Conservation (phyloP, 1,140 invertebrate species). For the Eueides isabella region DNA sequence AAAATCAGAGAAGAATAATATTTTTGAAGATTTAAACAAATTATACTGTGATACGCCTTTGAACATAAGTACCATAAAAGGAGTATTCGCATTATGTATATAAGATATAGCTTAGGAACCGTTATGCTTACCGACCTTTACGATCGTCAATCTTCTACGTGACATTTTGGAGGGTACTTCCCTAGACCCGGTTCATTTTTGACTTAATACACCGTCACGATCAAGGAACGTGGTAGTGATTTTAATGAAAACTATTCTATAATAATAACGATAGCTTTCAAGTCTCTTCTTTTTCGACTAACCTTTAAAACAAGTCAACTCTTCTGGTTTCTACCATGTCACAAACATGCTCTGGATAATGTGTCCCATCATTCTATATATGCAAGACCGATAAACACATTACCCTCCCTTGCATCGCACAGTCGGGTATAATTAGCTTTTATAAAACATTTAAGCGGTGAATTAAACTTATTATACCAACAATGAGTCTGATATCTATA, state of each 20-base stretch:
- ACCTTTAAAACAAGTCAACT: neutral
- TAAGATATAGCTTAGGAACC: constrained; percentile 12
- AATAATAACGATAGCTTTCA: neutral
- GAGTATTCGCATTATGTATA: neutral
- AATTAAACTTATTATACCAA: constrained; percentile 2
- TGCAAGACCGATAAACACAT: too few species aligned
- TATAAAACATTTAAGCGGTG: neutral
- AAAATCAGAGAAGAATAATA: neutral
- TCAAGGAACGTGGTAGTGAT: constrained; percentile 19
- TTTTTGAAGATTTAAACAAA: neutral
- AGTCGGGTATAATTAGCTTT: neutral
- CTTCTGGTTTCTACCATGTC: too few species aligned
- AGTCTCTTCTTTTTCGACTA: too few species aligned
- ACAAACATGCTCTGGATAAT: too few species aligned
- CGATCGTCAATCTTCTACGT: constrained; percentile 48
- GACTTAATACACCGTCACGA: constrained; percentile 42
- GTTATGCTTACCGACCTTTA: constrained; percentile 29
- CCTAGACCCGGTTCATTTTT: constrained; percentile 37
- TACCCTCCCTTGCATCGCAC: too few species aligned
- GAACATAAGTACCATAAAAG: constrained; percentile 11
- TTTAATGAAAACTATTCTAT: constrained; percentile 14
- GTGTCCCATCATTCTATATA: too few species aligned
- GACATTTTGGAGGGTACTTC: constrained; percentile 40
- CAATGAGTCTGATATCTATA: constrained; percentile 21
- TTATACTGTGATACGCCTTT: constrained; percentile 1